phyloP scores from a whole-genome alignment of 2,113 vertebrate genomes.

The Vidua chalybeata region DNA sequence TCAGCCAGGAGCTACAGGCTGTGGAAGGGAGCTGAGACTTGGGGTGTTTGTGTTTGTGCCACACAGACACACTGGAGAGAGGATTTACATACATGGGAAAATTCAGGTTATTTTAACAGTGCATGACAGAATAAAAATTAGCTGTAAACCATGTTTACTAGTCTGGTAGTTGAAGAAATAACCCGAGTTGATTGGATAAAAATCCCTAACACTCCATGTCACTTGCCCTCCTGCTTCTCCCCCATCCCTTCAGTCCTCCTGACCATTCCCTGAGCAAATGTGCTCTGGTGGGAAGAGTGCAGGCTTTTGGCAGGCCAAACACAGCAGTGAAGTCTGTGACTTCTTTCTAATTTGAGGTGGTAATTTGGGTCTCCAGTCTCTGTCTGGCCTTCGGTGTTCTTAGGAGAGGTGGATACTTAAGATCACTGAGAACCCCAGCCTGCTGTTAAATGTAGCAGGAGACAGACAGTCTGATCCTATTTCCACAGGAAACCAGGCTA shows the following conservation, averaged over 20 bases:
- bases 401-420: background rate
- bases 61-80: background rate
- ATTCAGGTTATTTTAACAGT: background rate
- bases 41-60: background rate
- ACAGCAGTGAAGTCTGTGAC: background rate
- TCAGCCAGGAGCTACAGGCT: fast-evolving
- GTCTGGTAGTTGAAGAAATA: background rate
- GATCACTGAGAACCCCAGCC: background rate
- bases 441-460: background rate
- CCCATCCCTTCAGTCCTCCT: background rate
- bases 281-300: background rate
- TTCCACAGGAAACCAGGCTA: background rate
- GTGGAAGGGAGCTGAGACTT: background rate
- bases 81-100: fast-evolving
- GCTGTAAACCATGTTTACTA: background rate
- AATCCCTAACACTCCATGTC: fast-evolving
- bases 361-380: background rate
- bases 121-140: background rate
- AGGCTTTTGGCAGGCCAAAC: background rate
- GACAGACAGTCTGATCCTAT: background rate
- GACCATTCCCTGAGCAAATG: fast-evolving
- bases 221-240: fast-evolving
- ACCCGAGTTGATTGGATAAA: fast-evolving
- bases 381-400: fast-evolving
- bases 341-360: background rate